A percentile compares a stretch with the other conserved stretches of the same genome.
These are phyloP conservation scores for Mythimna loreyi DNA, from an alignment of 2,888 invertebrate species.

Conservation along the genomic window DNA sequence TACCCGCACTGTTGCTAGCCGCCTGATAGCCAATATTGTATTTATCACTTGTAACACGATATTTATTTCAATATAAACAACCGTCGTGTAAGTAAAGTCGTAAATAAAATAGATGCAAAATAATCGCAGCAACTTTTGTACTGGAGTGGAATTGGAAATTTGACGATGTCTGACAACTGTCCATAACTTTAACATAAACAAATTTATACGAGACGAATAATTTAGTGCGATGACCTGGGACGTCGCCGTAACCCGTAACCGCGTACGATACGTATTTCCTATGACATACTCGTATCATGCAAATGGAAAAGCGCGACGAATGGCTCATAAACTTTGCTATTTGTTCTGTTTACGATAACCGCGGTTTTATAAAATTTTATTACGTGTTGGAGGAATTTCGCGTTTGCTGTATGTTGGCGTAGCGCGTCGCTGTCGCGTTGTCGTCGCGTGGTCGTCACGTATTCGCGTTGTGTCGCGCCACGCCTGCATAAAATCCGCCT, in stretches of 20 bases:
- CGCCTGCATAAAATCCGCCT: conserved; percentile 48
- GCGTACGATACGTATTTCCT: conserved; percentile 67
- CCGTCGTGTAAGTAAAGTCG: conserved; percentile 30
- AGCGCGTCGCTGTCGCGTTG: conserved; percentile 38
- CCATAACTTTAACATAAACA: conserved; percentile 70
- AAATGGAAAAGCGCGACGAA: conserved; percentile 87
- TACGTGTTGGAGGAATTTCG: conserved; percentile 76
- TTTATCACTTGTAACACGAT: conserved; percentile 48
- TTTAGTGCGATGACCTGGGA: conserved; percentile 72
- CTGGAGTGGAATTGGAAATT: conserved; percentile 60
- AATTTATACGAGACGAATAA: conserved; percentile 69
- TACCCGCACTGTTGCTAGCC: conserved; percentile 42
- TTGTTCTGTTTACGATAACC: conserved; percentile 89
- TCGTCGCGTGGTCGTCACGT: conserved; percentile 63
- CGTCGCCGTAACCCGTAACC: conserved; percentile 71
- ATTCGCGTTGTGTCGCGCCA: conserved; percentile 43
- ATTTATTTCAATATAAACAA: conserved; percentile 52
- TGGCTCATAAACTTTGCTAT: conserved; percentile 87
- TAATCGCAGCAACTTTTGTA: conserved; percentile 50
- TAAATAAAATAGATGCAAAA: conserved; percentile 51
- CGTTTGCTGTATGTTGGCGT: conserved; percentile 67
- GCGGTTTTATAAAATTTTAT: conserved; percentile 87
- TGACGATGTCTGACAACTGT: conserved; percentile 65
- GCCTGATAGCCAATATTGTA: conserved; percentile 52
- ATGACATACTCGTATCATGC: conserved; percentile 83